These are phyloP conservation scores for Myiozetetes cayanensis DNA, from an alignment of 2,113 vertebrate genomes.

Conservation along the genomic window DNA sequence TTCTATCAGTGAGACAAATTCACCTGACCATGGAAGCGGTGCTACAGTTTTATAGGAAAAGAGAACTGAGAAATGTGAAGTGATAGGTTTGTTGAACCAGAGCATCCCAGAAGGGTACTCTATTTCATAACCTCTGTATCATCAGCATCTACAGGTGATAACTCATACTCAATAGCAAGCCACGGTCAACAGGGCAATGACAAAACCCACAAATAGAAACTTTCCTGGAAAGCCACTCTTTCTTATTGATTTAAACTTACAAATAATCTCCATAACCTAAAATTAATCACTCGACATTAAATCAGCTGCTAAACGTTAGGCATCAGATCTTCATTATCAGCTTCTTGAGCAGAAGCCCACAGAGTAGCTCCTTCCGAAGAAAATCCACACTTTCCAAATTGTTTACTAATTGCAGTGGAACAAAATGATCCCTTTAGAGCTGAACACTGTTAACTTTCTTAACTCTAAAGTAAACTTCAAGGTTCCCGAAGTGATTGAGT, in stretches of 20 bases:
- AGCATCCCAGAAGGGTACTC: not conserved
- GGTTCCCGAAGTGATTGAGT: not conserved
- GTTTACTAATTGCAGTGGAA: not conserved
- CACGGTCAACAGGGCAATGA: not conserved
- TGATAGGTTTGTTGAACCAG: not conserved
- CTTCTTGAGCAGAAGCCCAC: not conserved
- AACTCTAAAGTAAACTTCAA: not conserved
- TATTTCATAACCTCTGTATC: not conserved
- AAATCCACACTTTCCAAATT: not conserved
- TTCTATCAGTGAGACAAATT: not conserved
- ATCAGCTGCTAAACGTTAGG: not conserved
- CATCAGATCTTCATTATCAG: not conserved
- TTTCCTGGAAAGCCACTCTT: not conserved
- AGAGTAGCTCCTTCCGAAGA: not conserved
- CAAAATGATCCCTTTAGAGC: not conserved
- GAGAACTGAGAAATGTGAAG: not conserved
- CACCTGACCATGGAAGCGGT: rapidly evolving
- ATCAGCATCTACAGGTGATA: not conserved
- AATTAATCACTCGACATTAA: not conserved
- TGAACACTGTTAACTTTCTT: not conserved
- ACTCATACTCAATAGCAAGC: not conserved
- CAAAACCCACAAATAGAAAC: not conserved
- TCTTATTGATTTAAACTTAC: not conserved
- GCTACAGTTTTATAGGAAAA: not conserved
- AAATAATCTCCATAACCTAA: not conserved